A percentile compares a stretch with the other conserved stretches of the same genome.
Evolutionary conservation across 2,113 vertebrate genomes (phyloP).

Genomic region (Pelodiscus sinensis): DNA sequence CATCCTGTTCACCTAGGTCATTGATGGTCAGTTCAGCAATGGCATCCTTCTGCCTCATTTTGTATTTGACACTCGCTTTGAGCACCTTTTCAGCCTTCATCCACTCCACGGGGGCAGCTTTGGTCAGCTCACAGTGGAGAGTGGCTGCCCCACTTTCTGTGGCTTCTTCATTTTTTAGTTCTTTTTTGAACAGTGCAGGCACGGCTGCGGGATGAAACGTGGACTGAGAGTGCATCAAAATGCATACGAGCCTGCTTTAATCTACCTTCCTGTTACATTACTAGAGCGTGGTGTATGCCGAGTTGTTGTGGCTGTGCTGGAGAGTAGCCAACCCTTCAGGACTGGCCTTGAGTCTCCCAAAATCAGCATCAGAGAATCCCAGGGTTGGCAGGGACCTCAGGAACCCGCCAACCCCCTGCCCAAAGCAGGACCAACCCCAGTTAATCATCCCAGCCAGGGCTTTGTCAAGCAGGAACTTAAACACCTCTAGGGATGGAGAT

Average conservation of each 20-base stretch:
- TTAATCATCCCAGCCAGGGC: no score
- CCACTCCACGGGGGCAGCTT: conserved; percentile 81
- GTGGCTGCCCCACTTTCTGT: conserved; percentile 74
- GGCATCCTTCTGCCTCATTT: conserved; percentile 78
- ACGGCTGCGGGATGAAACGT: conserved; percentile 49
- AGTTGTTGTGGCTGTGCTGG: background rate
- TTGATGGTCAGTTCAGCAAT: conserved; percentile 78
- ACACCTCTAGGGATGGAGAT: no score
- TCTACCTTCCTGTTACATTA: background rate
- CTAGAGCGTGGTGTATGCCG: background rate
- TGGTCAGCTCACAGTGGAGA: conserved; percentile 86
- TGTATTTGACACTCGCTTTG: conserved; percentile 64
- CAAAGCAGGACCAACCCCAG: no score
- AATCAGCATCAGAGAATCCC: no score
- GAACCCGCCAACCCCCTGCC: no score
- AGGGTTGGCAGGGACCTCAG: no score
- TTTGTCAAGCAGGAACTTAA: no score
- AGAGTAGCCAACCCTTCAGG: no score
- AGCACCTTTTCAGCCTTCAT: conserved; percentile 68
- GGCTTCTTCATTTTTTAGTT: conserved; percentile 77
- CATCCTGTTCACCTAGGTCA: conserved; percentile 77
- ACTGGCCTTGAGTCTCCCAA: no score
- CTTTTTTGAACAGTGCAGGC: conserved; percentile 77
- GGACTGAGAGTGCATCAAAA: conserved; percentile 46
- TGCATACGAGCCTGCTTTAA: background rate